A percentile compares a stretch with the other conserved stretches of the same genome.
phyloP scores from a whole-genome alignment of 1,140 invertebrate genomes.

The Caenorhabditis briggsae region DNA sequence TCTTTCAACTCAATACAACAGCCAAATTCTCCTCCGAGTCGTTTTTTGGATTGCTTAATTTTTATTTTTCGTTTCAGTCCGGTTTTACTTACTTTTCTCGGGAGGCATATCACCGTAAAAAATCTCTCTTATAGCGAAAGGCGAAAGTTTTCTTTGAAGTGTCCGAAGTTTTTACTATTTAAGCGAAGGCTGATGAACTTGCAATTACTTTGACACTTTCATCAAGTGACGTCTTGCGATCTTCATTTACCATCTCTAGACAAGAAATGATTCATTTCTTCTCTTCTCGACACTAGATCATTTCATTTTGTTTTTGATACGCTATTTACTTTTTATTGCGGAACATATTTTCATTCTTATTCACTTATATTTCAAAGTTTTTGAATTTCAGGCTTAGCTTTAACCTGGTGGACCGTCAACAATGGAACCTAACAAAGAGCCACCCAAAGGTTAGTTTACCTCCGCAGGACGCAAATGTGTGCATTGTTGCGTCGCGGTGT shows the following conservation, averaged over 20 bases:
- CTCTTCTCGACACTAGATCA: background rate
- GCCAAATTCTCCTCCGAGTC: too few species aligned
- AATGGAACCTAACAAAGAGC: background rate
- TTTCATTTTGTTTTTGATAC: background rate
- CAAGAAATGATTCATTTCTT: background rate
- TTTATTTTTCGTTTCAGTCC: background rate
- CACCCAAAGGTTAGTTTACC: background rate
- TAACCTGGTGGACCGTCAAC: background rate
- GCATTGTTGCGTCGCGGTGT: conserved; percentile 20
- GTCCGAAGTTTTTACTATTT: background rate
- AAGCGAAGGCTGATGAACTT: background rate
- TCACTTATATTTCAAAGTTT: too few species aligned
- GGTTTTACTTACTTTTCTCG: background rate
- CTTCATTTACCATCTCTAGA: background rate
- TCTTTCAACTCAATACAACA: conserved; percentile 20
- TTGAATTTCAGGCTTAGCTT: background rate
- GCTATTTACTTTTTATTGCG: too few species aligned
- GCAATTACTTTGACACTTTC: conserved; percentile 12
- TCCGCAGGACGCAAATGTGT: background rate
- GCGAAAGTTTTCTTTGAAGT: background rate
- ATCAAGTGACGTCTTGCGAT: background rate
- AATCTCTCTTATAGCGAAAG: background rate
- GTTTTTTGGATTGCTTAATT: background rate
- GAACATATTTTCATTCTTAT: too few species aligned
- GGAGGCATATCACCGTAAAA: background rate